Percentiles rank a stretch among this genome's conserved stretches.
Conservation (phyloP, 2,888 invertebrate genomes). For the Rhogogaster chlorosoma region DNA sequence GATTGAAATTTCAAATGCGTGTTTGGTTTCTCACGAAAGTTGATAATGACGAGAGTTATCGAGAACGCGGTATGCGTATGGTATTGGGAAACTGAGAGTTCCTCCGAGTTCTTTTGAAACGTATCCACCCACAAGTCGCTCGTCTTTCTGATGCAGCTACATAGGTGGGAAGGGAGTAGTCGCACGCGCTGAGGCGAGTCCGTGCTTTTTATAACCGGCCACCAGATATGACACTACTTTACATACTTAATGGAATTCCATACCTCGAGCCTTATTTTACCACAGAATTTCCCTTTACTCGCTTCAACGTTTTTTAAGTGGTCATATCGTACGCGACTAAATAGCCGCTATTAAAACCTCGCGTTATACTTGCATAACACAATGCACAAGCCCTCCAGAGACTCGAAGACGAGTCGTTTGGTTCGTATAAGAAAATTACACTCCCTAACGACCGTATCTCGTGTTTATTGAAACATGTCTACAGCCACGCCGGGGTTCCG, state of each 20-base stretch:
- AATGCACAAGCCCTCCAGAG: conserved; percentile 3
- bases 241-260: conserved; percentile 67
- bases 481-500: conserved; percentile 25
- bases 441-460: conserved; percentile 69
- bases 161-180: conserved; percentile 15
- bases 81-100: conserved; percentile 43
- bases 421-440: conserved; percentile 62
- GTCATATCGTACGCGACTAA: conserved; percentile 46
- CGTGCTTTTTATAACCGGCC: conserved; percentile 56
- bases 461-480: conserved; percentile 65
- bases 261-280: conserved; percentile 50
- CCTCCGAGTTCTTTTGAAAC: conserved; percentile 32
- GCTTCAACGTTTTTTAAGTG: conserved; percentile 43
- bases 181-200: conserved; percentile 60
- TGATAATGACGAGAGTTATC: conserved; percentile 17
- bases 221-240: conserved; percentile 62
- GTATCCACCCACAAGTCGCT: conserved; percentile 50
- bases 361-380: conserved; percentile 35
- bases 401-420: neutral
- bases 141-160: neutral
- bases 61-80: conserved; percentile 5
- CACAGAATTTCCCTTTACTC: conserved; percentile 39
- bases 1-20: neutral
- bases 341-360: conserved; percentile 49
- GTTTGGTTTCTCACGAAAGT: neutral